phyloP scores from a whole-genome alignment of 1,140 invertebrate species.

The Dysdera silvatica region DNA sequence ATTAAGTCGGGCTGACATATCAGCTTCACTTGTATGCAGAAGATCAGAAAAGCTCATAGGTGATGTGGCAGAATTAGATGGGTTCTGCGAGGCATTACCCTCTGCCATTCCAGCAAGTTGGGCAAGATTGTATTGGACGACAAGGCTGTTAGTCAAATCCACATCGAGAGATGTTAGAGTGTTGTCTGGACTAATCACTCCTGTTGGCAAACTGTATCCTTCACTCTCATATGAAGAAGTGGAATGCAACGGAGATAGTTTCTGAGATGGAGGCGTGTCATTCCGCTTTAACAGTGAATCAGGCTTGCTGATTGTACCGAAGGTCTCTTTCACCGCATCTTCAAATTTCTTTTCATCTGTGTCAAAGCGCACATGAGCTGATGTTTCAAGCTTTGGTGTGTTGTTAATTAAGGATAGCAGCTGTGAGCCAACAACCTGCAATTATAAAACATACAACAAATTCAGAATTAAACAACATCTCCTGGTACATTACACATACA shows the following conservation, averaged over 20 bases:
- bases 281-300: slow-evolving; percentile 10
- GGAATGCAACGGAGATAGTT: slow-evolving; percentile 41
- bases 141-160: slow-evolving; percentile 28
- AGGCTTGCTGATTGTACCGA: slow-evolving; percentile 36
- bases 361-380: slow-evolving; percentile 70
- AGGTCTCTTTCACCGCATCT: slow-evolving; percentile 49
- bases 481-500: too few relatives aligned
- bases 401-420: slow-evolving; percentile 67
- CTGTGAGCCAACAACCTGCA: slow-evolving; percentile 59
- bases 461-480: too few relatives aligned
- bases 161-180: slow-evolving; percentile 26
- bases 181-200: slow-evolving; percentile 42
- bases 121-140: slow-evolving; percentile 32
- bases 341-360: slow-evolving; percentile 72
- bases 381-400: slow-evolving; percentile 65
- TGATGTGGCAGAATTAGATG: slow-evolving; percentile 37
- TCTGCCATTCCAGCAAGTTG: slow-evolving; percentile 31
- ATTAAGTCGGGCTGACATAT: slow-evolving; percentile 45
- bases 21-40: slow-evolving; percentile 35
- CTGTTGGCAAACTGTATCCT: slow-evolving; percentile 42
- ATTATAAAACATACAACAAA: too few relatives aligned
- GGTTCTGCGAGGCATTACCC: slow-evolving; percentile 40
- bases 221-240: slow-evolving; percentile 42
- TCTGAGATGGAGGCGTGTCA: slow-evolving; percentile 21
- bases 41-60: slow-evolving; percentile 33